Base-by-base conservation (phyloP, 2,113 vertebrate genomes). In the Clarias batrachus region DNA sequence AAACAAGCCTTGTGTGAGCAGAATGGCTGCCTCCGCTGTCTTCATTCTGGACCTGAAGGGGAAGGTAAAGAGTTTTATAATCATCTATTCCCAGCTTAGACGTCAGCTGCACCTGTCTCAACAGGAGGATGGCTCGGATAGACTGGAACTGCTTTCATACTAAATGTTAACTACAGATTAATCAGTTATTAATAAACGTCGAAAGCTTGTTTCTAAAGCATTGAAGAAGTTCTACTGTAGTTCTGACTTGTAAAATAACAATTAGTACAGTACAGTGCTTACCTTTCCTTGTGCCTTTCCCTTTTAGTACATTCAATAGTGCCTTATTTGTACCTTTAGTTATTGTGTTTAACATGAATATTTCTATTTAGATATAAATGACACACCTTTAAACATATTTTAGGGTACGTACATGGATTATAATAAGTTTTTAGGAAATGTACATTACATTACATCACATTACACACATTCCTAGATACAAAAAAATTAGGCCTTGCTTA, bases 1-100 rank as follows among this genome's bases (percentile, higher is more conserved):
- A 37, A 37, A 2, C 33, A 37, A 37, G 33, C 0, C 17, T 57
- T 54, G 63, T 11, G 37, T 27, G 80, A 60, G 13, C 82, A 91
- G 85, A 25, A 96, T 96, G 95, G 95, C 95, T 27, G 94, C 95
- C 60, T 96, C 95, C 37, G 95, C 95, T 71, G 91, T 96, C 78
- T 96, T 96, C 84, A 93, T 96, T 81, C 92, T 96, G 37, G 95
- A 96, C 91, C 89, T 96, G 86, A 96, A 96, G 87, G 95, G 95
- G 65, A 96, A 96, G 95, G 95, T 96, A 93, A 95, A 95, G 52
- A 62, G 52, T 27, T 63, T 56, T 8, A 8, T 48, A 52, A 82
- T 48, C 1, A 57, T 62, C 30, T 41, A 25, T 10, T 48, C 25
- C 16, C 37, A 62, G 13, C 25, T 81, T 65, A n/a, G 79, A 79